Conservation (phyloP, 2,888 invertebrate species). For the Troides helena region DNA sequence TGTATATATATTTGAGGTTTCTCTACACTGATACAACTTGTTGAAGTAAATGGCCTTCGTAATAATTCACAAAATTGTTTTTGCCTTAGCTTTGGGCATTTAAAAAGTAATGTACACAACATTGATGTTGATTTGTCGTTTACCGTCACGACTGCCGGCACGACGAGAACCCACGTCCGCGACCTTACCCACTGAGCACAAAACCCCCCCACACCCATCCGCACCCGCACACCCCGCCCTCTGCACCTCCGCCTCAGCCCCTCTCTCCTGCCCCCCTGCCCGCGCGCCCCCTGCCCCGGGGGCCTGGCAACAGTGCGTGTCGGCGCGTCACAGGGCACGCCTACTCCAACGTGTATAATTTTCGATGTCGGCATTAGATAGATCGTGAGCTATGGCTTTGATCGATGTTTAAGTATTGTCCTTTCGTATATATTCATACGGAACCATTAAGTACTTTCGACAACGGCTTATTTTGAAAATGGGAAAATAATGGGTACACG, state of each 20-base stretch:
- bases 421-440: too few species aligned
- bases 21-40: too few species aligned
- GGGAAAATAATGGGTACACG: too few species aligned
- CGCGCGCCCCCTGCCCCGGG: background rate
- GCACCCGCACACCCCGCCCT: too few species aligned
- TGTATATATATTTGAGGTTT: too few species aligned
- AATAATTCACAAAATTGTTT: too few species aligned
- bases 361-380: background rate
- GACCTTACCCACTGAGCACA: constrained; percentile 14
- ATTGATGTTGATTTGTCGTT: background rate
- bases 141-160: background rate
- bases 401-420: background rate
- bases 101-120: background rate
- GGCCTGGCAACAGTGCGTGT: constrained; percentile 5
- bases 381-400: background rate
- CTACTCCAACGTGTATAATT: constrained; percentile 2
- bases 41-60: too few species aligned
- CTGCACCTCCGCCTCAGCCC: background rate
- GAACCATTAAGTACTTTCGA: too few species aligned
- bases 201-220: too few species aligned
- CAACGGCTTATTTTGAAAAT: too few species aligned
- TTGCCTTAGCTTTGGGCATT: too few species aligned
- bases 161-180: constrained; percentile 2
- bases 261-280: background rate
- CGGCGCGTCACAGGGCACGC: constrained; percentile 9